Base-by-base conservation (phyloP, 2,888 invertebrate genomes). In the Cephalotes varians region DNA sequence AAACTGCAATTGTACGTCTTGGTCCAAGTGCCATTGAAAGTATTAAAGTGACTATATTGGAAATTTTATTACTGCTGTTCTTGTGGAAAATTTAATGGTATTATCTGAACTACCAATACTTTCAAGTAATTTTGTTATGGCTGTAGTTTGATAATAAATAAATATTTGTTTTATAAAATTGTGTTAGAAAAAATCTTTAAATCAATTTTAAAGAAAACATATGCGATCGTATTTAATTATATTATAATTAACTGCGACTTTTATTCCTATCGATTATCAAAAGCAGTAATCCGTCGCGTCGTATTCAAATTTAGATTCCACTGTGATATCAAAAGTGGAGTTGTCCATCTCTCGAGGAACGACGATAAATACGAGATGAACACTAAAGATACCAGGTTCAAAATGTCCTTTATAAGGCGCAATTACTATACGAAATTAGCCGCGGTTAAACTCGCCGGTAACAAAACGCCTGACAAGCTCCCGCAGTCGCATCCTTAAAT, bases 341-440 rank as follows among this genome's bases (percentile, higher is more conserved):
- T 79, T 79, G 77, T 79, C 77, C 77, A 79, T 79, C 77, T 79
- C 18, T 21, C 25, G 9, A 0, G 56, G 5, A 69, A 31, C 31
- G 18, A 40, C 10, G 51, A 77, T 77, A 77, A 69, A 77, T 69
- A 56, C 44, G 25, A 77, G 69, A 77, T 79, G 44, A 77, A 71
- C 71, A 34, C n/a, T 47, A 56, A 28, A 44, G 25, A 79, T 79
- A 58, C 71, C 47, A 71, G 77, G 25, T 71, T 79, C 56, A 71
- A 25, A 47, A 79, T 47, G 25, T 71, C 71, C 71, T 79, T 79
- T 71, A 69, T 31, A 56, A 77, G 31, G 69, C 34, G 56, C 69
- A 77, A 77, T 77, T 77, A 79, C 71, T 79, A 71, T 79, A 79
- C 77, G n/a, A 58, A 79, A 79, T 79, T 79, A 79, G 71, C 56